Conservation (phyloP, 2,113 vertebrate species). For the Reinhardtius hippoglossoides region DNA sequence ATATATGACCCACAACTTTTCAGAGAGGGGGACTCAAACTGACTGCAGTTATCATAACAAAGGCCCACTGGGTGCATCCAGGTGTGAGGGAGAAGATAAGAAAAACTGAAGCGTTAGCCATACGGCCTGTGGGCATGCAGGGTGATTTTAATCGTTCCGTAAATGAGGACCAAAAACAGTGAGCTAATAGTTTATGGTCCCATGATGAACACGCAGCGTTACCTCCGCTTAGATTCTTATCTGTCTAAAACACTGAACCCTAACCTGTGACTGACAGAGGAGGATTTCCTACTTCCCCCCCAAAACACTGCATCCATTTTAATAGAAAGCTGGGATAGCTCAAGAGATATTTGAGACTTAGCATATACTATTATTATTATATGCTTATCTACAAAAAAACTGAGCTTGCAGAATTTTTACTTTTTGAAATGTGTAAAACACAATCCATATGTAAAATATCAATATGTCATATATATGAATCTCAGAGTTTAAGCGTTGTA, state of each 20-base stretch:
- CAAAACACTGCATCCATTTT: neutral
- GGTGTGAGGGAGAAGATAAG: conserved; percentile 51
- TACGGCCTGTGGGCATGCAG: conserved; percentile 52
- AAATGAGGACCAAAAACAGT: conserved; percentile 45
- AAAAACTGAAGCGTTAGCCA: conserved; percentile 34
- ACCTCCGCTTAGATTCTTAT: conserved; percentile 45
- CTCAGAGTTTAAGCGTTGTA: too few relatives aligned
- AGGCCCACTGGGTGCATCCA: conserved; percentile 57
- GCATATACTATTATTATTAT: too few relatives aligned
- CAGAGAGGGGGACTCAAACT: conserved; percentile 36
- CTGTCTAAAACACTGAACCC: neutral
- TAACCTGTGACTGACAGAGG: neutral
- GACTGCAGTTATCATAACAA: conserved; percentile 70
- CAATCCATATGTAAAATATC: too few relatives aligned
- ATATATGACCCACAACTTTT: conserved; percentile 50
- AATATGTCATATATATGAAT: too few relatives aligned
- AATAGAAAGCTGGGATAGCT: neutral
- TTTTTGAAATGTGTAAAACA: too few relatives aligned
- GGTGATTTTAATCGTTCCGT: conserved; percentile 23
- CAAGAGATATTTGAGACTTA: neutral
- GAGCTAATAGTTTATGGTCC: conserved; percentile 64
- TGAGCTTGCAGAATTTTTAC: too few relatives aligned
- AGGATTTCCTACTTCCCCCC: conserved; percentile 9
- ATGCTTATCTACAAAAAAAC: too few relatives aligned
- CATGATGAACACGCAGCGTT: conserved; percentile 51